These are phyloP conservation scores for Trissolcus japonicus DNA, from an alignment of 2,888 invertebrate species.

Conservation along the genomic window DNA sequence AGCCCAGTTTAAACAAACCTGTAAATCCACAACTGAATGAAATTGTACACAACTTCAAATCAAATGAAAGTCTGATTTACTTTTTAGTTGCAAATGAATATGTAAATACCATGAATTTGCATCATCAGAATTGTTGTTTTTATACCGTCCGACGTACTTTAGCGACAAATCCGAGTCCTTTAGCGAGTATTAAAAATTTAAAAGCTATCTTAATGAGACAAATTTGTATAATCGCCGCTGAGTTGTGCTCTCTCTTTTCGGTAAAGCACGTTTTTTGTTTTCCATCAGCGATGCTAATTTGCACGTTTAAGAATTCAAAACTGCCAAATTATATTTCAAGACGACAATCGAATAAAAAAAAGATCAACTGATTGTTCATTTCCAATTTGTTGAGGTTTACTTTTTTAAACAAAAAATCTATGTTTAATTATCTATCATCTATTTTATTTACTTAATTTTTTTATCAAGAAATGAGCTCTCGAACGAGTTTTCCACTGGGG, in stretches of 20 bases:
- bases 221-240: conserved; percentile 27
- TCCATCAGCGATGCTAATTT: background rate
- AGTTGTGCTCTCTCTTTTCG: no score
- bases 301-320: no score
- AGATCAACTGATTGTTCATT: no score
- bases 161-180: conserved; percentile 22
- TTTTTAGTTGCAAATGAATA: conserved; percentile 14
- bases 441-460: no score
- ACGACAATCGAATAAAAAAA: no score
- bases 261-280: no score
- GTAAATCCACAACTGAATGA: background rate
- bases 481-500: no score
- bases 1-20: background rate
- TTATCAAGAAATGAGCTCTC: no score
- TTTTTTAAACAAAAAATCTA: no score
- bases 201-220: conserved; percentile 18
- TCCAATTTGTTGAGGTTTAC: no score
- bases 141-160: conserved; percentile 8
- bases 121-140: conserved; percentile 20
- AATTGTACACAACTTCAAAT: conserved; percentile 8
- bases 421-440: no score
- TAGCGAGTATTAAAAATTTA: conserved; percentile 29
- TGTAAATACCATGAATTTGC: conserved; percentile 23
- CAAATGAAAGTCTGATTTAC: background rate
- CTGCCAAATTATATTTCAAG: no score